phyloP scores from a whole-genome alignment of 1,140 invertebrate species.

The Agrypnia vestita region DNA sequence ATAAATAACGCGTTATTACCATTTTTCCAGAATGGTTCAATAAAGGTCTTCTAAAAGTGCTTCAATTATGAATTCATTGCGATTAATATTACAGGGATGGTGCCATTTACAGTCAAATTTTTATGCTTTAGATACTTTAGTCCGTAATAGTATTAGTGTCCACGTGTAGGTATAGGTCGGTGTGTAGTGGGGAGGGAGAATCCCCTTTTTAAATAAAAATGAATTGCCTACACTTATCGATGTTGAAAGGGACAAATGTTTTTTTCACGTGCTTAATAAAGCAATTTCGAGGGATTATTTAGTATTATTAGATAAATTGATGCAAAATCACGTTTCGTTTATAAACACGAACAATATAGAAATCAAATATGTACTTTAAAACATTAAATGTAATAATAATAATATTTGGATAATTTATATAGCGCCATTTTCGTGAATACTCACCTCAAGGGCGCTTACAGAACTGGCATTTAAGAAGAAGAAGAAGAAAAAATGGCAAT shows the following conservation, averaged over 20 bases:
- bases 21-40: constrained; percentile 35
- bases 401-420: too few relatives aligned
- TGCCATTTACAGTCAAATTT: constrained; percentile 55
- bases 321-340: too few relatives aligned
- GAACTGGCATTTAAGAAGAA: too few relatives aligned
- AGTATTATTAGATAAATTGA: too few relatives aligned
- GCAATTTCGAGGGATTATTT: too few relatives aligned
- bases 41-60: constrained; percentile 43
- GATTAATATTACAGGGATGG: constrained; percentile 57
- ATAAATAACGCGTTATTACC: constrained; percentile 23
- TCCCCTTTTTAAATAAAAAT: constrained; percentile 18
- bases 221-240: constrained; percentile 7
- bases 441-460: too few relatives aligned
- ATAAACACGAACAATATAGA: too few relatives aligned
- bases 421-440: too few relatives aligned
- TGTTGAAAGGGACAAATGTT: not conserved
- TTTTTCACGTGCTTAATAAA: not conserved
- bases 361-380: too few relatives aligned
- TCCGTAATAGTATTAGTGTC: constrained; percentile 5
- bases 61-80: constrained; percentile 60
- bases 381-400: too few relatives aligned
- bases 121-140: constrained; percentile 46
- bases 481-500: too few relatives aligned
- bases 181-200: constrained; percentile 8
- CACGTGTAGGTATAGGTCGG: not conserved